Percentiles rank a stretch among this genome's conserved stretches.
Conservation (phyloP, 1,140 invertebrate genomes). For the Coboldia fuscipes region DNA sequence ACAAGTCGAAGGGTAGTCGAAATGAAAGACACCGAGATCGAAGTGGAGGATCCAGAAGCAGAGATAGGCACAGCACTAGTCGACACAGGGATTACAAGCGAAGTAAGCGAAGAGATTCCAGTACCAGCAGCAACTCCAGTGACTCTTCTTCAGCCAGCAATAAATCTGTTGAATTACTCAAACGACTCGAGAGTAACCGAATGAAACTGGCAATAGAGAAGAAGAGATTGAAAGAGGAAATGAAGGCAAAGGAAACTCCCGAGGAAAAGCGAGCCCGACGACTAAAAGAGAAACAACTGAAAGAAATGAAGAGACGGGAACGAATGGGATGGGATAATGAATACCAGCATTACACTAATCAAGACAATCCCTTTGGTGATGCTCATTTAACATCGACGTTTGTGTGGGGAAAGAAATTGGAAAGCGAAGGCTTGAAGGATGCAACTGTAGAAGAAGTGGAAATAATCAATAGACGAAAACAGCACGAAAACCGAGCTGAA, state of each 20-base stretch:
- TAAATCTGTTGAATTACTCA: conserved; percentile 33
- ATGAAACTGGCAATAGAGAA: conserved; percentile 38
- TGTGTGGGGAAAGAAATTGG: conserved; percentile 91
- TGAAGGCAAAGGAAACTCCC: conserved; percentile 82
- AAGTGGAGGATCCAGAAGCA: too few relatives aligned
- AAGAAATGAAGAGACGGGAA: conserved; percentile 71
- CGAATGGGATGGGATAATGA: conserved; percentile 93
- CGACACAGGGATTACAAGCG: too few relatives aligned
- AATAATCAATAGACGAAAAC: conserved; percentile 61
- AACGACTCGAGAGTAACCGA: conserved; percentile 49
- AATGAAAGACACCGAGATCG: too few relatives aligned
- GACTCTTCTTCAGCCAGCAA: neutral
- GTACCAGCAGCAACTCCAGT: too few relatives aligned
- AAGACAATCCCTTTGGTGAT: conserved; percentile 97
- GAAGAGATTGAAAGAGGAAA: conserved; percentile 52
- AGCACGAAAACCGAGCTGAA: conserved; percentile 76
- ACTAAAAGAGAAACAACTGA: conserved; percentile 75
- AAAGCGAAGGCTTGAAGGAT: conserved; percentile 76
- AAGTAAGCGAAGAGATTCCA: too few relatives aligned
- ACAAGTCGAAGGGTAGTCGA: too few relatives aligned
- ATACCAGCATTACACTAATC: conserved; percentile 90
- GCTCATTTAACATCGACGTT: conserved; percentile 81
- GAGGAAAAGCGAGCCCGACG: conserved; percentile 82
- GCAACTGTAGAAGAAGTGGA: conserved; percentile 69
- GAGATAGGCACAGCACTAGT: too few relatives aligned